Conservation (phyloP, 2,888 invertebrate species). For the Leptopilina syphax region DNA sequence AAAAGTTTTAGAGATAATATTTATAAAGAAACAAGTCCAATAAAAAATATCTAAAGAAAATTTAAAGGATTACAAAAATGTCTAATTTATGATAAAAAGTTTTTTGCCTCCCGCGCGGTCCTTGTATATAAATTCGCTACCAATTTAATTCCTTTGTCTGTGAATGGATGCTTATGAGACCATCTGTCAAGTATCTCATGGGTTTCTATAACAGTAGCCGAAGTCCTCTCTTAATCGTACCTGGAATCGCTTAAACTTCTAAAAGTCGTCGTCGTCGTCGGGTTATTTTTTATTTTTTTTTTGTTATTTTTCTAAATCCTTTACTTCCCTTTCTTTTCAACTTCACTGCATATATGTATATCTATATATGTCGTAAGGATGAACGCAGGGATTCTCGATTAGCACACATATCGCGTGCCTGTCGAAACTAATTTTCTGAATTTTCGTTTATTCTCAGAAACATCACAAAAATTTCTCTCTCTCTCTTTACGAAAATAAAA, state of each 20-base stretch:
- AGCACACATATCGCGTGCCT: conserved; percentile 40
- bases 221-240: conserved; percentile 64
- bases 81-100: not conserved
- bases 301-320: conserved; percentile 28
- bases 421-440: conserved; percentile 38
- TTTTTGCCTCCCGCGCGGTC: not conserved
- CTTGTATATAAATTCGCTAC: not conserved
- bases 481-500: not conserved
- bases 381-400: conserved; percentile 26
- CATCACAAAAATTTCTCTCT: not conserved
- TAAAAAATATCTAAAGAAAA: too few relatives aligned
- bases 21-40: too few relatives aligned
- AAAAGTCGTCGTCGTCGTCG: conserved; percentile 53
- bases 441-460: conserved; percentile 32
- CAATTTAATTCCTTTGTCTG: conserved; percentile 22
- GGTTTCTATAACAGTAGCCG: conserved; percentile 60
- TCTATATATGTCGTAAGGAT: too few relatives aligned
- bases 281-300: conserved; percentile 38
- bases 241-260: conserved; percentile 63
- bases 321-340: conserved; percentile 28
- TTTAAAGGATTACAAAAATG: too few relatives aligned
- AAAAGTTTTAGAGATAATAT: too few relatives aligned
- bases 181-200: conserved; percentile 51
- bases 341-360: conserved; percentile 1
- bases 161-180: conserved; percentile 22